Conservation (phyloP, 2,888 invertebrate species). For the Chloroclysta siterata region DNA sequence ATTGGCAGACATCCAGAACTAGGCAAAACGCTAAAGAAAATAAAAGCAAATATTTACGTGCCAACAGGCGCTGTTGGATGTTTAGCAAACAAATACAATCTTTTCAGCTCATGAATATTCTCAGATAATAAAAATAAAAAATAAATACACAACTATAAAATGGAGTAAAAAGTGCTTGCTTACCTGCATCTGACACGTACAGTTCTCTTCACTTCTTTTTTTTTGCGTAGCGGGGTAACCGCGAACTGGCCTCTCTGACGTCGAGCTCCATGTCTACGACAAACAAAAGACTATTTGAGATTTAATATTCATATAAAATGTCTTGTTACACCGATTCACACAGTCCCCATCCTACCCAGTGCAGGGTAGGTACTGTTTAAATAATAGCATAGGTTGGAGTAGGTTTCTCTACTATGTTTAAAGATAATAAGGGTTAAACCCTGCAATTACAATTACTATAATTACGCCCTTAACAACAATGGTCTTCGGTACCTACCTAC, state of each 20-base stretch:
- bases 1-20: slow-evolving; percentile 57
- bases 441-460: slow-evolving; percentile 14
- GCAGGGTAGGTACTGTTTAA: neutral
- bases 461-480: slow-evolving; percentile 8
- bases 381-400: neutral
- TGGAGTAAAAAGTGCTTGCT: slow-evolving; percentile 6
- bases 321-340: neutral
- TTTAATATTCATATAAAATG: neutral
- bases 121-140: neutral
- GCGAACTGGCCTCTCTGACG: slow-evolving; percentile 1
- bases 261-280: slow-evolving; percentile 16
- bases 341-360: neutral
- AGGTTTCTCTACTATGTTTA: too few species aligned
- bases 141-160: too few species aligned
- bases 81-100: slow-evolving; percentile 20
- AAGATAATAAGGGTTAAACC: slow-evolving; percentile 13
- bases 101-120: slow-evolving; percentile 3
- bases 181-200: slow-evolving; percentile 10
- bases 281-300: slow-evolving; percentile 19
- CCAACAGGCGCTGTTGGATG: slow-evolving; percentile 11
- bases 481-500: neutral
- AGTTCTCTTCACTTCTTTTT: slow-evolving; percentile 11
- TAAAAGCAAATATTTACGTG: slow-evolving; percentile 20
- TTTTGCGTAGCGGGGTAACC: neutral
- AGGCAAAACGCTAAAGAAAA: slow-evolving; percentile 25